These are phyloP conservation scores for Lathamus discolor DNA, from an alignment of 2,113 vertebrate species.

Conservation along the genomic window DNA sequence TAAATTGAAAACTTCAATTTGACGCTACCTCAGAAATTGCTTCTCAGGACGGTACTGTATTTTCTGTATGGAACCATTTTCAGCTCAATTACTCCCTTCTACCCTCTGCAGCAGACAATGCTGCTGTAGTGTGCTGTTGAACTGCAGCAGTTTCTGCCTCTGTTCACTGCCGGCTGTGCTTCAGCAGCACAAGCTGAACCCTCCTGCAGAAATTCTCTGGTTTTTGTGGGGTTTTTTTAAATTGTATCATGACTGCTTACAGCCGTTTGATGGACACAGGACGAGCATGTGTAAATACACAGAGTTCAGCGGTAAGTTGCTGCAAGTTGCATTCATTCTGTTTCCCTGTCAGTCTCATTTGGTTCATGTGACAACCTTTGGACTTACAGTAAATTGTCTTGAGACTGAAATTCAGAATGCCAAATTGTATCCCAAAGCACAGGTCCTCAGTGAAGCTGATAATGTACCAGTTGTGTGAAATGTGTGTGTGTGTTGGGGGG, in stretches of 20 bases:
- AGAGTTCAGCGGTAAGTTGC: neutral
- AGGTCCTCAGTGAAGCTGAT: neutral
- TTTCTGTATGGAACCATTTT: neutral
- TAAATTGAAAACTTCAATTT: neutral
- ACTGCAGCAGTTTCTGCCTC: neutral
- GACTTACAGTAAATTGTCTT: neutral
- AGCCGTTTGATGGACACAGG: neutral
- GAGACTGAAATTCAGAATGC: neutral
- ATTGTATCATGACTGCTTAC: neutral
- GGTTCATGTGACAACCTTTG: neutral
- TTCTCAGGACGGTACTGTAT: neutral
- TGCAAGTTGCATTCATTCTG: neutral
- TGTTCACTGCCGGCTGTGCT: neutral
- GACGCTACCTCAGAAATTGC: neutral
- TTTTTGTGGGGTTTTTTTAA: neutral
- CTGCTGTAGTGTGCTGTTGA: neutral
- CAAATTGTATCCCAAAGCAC: neutral
- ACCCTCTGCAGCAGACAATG: neutral
- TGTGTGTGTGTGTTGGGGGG: rapidly evolving
- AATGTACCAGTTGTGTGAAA: neutral
- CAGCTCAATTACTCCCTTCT: neutral
- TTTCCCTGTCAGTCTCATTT: neutral
- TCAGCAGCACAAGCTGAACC: neutral
- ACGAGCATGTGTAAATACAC: neutral
- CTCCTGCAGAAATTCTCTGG: neutral